These are phyloP conservation scores for Tetheella fluctuosa DNA, from an alignment of 2,888 invertebrate species.

Conservation along the genomic window DNA sequence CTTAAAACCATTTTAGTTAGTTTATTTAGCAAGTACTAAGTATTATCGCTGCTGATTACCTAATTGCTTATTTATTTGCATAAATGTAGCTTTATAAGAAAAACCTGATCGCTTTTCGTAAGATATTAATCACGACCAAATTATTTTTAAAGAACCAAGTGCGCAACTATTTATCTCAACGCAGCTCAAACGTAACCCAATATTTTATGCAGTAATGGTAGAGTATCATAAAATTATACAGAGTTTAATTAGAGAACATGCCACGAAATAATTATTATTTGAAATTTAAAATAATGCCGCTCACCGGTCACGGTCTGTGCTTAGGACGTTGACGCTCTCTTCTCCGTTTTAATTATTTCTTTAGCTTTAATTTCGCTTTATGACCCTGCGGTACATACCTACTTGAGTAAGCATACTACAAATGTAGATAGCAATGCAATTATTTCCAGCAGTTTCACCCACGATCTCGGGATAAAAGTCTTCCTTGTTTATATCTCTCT, in stretches of 20 bases:
- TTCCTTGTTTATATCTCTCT: no score
- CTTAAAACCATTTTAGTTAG: no score
- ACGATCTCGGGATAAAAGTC: no score
- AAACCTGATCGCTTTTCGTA: background rate
- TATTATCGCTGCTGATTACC: no score
- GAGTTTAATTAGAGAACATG: conserved; percentile 64
- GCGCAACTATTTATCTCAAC: background rate
- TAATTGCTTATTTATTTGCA: no score
- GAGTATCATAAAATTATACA: conserved; percentile 50
- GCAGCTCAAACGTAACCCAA: conserved; percentile 22
- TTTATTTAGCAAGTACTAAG: no score
- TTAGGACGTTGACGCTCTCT: conserved; percentile 61
- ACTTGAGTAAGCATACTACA: background rate
- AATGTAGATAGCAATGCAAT: background rate
- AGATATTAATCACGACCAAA: background rate
- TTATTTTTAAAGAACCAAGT: background rate
- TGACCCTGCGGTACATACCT: conserved; percentile 25
- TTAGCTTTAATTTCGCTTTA: conserved; percentile 50
- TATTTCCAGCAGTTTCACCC: no score
- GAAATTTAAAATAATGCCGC: conserved; percentile 70
- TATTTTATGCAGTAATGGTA: conserved; percentile 33
- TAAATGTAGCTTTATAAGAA: background rate
- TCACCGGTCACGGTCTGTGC: conserved; percentile 70
- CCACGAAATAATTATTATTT: conserved; percentile 71
- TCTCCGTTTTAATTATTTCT: conserved; percentile 47